Conservation (phyloP, 2,113 vertebrate genomes). For the Rissa tridactyla region DNA sequence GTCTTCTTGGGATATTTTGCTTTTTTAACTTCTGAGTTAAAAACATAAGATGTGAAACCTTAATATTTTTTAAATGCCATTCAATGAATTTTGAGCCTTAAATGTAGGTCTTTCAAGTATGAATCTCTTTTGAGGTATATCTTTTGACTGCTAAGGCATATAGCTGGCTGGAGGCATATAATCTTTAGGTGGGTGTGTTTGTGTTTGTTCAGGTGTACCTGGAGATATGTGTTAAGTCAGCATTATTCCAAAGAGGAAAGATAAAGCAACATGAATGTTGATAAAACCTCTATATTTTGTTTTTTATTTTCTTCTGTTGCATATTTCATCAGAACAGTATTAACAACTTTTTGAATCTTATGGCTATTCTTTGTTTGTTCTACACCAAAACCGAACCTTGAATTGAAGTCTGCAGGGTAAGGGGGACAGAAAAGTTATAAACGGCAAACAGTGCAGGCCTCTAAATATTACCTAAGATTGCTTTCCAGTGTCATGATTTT, state of each 20-base stretch:
- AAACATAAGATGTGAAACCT: neutral
- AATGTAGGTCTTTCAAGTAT: neutral
- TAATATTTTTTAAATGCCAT: neutral
- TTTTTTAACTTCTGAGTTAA: neutral
- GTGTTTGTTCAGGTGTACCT: neutral
- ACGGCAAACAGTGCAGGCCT: neutral
- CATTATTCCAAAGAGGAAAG: neutral
- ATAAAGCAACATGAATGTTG: neutral
- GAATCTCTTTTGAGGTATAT: neutral
- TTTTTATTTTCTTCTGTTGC: neutral
- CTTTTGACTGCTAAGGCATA: neutral
- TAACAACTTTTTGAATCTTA: neutral
- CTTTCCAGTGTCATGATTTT: constrained; percentile 35
- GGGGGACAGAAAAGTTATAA: neutral
- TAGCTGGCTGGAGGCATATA: neutral
- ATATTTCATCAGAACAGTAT: neutral
- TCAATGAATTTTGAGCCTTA: neutral
- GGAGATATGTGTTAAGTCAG: neutral
- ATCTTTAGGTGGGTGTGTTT: neutral
- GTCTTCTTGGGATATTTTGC: neutral
- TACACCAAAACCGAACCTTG: neutral
- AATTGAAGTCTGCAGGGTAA: neutral
- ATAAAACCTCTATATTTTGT: neutral
- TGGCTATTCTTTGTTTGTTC: neutral
- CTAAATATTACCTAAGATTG: constrained; percentile 3